Percentiles rank a stretch among this genome's conserved stretches.
Conservation (phyloP, 2,113 vertebrate species). For the Arizona elegans region DNA sequence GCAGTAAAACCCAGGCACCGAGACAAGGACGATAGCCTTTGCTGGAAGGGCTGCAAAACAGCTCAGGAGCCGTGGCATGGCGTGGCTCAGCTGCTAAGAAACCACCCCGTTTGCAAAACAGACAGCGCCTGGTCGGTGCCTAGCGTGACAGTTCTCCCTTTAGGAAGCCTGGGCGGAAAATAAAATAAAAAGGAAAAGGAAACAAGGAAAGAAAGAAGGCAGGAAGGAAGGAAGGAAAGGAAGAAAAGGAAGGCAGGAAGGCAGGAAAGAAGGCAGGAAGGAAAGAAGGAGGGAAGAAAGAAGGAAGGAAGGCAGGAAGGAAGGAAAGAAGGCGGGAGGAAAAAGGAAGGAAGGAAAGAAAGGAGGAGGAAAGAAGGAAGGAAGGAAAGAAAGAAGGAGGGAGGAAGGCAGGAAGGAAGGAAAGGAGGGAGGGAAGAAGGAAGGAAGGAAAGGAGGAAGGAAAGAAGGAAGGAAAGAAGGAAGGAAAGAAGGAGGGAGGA, state of each 20-base stretch:
- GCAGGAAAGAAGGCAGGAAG: accelerated
- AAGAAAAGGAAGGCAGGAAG: too few relatives aligned
- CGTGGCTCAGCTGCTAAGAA: neutral
- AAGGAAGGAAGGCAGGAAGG: accelerated
- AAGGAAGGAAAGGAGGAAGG: accelerated
- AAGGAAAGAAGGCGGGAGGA: too few relatives aligned
- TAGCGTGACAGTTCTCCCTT: neutral
- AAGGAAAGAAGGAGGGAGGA: too few relatives aligned
- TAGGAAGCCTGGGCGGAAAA: neutral
- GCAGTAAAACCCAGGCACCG: neutral
- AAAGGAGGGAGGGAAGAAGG: accelerated
- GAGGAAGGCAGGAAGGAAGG: accelerated
- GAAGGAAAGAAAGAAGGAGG: accelerated
- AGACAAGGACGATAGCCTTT: neutral
- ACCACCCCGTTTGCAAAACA: neutral
- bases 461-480: too few relatives aligned
- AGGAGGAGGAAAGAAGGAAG: accelerated
- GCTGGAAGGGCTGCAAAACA: neutral
- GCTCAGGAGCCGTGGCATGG: neutral
- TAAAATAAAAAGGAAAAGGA: neutral
- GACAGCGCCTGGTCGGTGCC: neutral
- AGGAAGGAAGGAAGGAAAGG: too few relatives aligned
- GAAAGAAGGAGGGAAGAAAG: accelerated
- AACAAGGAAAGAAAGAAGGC: neutral
- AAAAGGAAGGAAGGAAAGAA: accelerated